Percentiles rank a stretch among this genome's conserved stretches.
These are phyloP conservation scores for Aphelenchoides avenae DNA, from an alignment of 1,140 invertebrate species.

Conservation along the genomic window DNA sequence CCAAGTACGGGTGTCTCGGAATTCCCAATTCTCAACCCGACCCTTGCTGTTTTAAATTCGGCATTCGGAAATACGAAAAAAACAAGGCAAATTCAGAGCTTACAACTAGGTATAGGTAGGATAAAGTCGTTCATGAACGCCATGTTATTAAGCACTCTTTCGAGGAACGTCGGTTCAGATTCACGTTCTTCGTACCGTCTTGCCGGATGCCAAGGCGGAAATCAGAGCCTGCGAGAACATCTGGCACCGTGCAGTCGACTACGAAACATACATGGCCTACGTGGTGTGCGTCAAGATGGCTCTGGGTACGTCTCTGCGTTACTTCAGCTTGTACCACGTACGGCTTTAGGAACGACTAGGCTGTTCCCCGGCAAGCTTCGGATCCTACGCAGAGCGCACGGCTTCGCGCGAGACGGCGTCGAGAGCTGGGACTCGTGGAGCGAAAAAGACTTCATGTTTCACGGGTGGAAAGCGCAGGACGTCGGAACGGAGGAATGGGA, in stretches of 20 bases:
- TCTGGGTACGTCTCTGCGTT: constrained; percentile 32
- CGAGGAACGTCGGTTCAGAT: constrained; percentile 33
- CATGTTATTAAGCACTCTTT: too few relatives aligned
- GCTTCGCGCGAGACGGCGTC: constrained; percentile 11
- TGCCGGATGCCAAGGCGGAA: constrained; percentile 44
- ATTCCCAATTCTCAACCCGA: too few relatives aligned
- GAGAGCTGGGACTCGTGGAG: too few relatives aligned
- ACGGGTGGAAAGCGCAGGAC: too few relatives aligned
- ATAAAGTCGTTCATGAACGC: too few relatives aligned
- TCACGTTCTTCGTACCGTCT: constrained; percentile 39
- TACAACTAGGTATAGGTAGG: too few relatives aligned
- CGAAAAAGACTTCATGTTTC: too few relatives aligned
- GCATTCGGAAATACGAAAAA: too few relatives aligned
- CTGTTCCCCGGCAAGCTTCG: constrained; percentile 1
- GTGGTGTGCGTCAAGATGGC: constrained; percentile 42
- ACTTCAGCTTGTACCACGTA: not conserved
- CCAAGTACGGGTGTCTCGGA: too few relatives aligned
- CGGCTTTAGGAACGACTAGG: not conserved
- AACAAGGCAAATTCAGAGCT: too few relatives aligned
- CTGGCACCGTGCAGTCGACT: constrained; percentile 41
- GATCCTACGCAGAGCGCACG: constrained; percentile 15
- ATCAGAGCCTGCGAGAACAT: constrained; percentile 46
- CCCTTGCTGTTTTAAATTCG: too few relatives aligned
- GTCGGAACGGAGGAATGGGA: too few relatives aligned
- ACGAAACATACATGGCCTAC: constrained; percentile 51